Percentiles rank a stretch among this genome's conserved stretches.
These are phyloP conservation scores for Bombus superbus DNA, from an alignment of 1,140 invertebrate species.

Conservation along the genomic window DNA sequence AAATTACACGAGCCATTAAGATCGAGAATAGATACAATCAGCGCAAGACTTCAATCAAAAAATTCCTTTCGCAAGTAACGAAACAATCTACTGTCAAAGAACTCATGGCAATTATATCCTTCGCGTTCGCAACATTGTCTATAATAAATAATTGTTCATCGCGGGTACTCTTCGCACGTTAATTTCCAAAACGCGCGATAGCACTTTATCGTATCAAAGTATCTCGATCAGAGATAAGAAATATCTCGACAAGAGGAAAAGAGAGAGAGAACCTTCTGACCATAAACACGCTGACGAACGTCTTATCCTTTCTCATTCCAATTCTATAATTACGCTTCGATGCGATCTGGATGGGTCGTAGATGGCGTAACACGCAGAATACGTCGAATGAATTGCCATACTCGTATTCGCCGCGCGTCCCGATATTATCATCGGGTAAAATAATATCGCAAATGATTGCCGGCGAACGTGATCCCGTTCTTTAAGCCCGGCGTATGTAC, in stretches of 20 bases:
- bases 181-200: not conserved
- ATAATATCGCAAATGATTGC: conserved; percentile 60
- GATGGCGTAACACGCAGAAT: not conserved
- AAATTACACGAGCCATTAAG: not conserved
- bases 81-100: not conserved
- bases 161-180: not conserved
- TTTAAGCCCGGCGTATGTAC: conserved; percentile 56
- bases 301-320: conserved; percentile 7
- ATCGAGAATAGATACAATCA: not conserved
- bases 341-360: not conserved
- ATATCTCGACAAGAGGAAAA: no score
- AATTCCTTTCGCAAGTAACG: not conserved
- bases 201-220: no score
- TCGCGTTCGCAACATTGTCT: no score
- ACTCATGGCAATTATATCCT: not conserved
- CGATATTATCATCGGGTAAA: conserved; percentile 56
- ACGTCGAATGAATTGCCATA: conserved; percentile 14
- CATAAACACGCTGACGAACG: not conserved
- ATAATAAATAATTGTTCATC: no score
- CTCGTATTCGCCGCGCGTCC: not conserved
- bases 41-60: not conserved
- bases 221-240: no score
- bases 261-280: not conserved
- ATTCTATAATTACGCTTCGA: conserved; percentile 43
- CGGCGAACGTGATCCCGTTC: conserved; percentile 60